phyloP scores from a whole-genome alignment of 2,113 vertebrate species.

The Psittacus erithacus region DNA sequence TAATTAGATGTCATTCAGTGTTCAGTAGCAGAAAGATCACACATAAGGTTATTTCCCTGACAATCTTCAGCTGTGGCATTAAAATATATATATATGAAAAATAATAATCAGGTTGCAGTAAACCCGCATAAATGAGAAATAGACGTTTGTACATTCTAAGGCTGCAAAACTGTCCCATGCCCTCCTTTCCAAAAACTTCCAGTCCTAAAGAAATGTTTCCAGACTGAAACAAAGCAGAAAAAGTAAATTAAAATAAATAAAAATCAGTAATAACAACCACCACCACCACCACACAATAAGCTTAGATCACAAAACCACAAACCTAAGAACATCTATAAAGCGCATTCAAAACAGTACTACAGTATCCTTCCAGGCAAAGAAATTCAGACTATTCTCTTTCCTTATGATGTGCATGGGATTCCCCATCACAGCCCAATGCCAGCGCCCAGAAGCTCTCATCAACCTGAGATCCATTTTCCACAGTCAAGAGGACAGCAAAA shows the following conservation, averaged over 20 bases:
- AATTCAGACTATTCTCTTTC: background rate
- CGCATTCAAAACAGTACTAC: background rate
- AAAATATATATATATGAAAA: background rate
- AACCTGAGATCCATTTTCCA: background rate
- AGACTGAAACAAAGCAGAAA: background rate
- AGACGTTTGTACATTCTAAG: background rate
- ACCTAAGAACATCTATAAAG: background rate
- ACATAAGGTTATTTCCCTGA: background rate
- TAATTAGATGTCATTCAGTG: slow-evolving; percentile 30
- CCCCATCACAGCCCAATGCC: background rate
- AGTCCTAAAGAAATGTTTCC: background rate
- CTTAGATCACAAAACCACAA: background rate
- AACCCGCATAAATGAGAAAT: background rate
- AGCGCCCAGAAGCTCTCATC: background rate
- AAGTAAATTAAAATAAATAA: background rate
- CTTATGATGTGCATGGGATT: background rate
- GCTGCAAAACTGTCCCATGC: background rate
- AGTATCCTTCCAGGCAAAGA: background rate
- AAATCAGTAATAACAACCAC: background rate
- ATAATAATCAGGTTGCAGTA: background rate
- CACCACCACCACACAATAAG: background rate
- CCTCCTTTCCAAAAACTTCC: background rate
- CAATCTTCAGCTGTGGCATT: background rate
- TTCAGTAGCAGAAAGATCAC: background rate
- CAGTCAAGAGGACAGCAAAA: background rate